Evolutionary conservation across 1,140 invertebrate species (phyloP).

Genomic region (Micrasema longulum): DNA sequence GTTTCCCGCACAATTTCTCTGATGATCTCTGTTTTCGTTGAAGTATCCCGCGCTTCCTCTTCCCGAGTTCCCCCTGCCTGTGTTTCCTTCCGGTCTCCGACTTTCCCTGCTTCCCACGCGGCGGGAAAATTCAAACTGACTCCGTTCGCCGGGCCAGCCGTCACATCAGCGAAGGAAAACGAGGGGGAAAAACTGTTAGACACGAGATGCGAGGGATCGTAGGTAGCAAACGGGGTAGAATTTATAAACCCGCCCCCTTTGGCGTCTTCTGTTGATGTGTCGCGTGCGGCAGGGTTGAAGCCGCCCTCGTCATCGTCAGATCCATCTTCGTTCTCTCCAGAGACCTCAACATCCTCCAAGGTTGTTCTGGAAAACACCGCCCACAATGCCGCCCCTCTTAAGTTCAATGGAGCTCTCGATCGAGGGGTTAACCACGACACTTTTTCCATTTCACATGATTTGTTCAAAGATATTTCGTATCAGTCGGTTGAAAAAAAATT

Average conservation of each 20-base stretch:
- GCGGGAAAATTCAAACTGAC: conserved; percentile 53
- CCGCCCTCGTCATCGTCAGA: conserved; percentile 40
- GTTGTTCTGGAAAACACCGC: conserved; percentile 31
- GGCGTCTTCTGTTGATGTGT: background rate
- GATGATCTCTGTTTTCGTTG: conserved; percentile 19
- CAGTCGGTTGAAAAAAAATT: no score
- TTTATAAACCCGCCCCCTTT: background rate
- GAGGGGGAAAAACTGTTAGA: conserved; percentile 12
- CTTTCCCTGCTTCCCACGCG: conserved; percentile 40
- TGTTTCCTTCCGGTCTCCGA: conserved; percentile 18
- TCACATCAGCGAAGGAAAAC: conserved; percentile 20
- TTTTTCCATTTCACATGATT: conserved; percentile 27
- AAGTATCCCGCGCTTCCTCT: conserved; percentile 15
- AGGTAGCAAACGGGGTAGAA: conserved; percentile 2
- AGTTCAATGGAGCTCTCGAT: conserved; percentile 42
- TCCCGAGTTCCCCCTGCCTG: conserved; percentile 15
- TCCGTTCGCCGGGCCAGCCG: conserved; percentile 11
- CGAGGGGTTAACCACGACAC: conserved; percentile 29
- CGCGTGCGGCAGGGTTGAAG: conserved; percentile 28
- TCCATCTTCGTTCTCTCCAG: conserved; percentile 6
- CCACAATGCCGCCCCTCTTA: conserved; percentile 49
- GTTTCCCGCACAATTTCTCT: conserved; percentile 1
- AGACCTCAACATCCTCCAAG: background rate
- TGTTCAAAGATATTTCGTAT: no score
- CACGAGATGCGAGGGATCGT: conserved; percentile 35